Conservation (phyloP, 2,797 vertebrate genomes). For the Sebastes baramenuke region DNA sequence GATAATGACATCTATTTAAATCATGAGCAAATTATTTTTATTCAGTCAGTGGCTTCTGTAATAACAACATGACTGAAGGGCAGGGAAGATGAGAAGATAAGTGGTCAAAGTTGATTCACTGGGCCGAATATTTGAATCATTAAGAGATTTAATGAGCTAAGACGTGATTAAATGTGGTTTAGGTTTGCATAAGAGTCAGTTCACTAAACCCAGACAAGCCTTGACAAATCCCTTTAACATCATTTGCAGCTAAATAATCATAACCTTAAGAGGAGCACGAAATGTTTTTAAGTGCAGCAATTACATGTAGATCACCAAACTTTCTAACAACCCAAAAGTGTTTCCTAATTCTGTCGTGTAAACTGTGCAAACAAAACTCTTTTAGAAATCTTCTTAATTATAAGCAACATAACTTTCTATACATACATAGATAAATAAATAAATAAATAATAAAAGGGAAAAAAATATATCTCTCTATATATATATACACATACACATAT, state of each 20-base stretch:
- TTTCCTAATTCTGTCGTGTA: not conserved
- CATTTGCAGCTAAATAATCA: not conserved
- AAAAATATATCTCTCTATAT: accelerated
- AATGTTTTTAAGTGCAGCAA: not conserved
- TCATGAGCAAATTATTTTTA: slow-evolving; percentile 7
- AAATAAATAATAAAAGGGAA: no score
- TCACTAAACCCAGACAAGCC: slow-evolving; percentile 1
- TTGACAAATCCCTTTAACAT: slow-evolving; percentile 6
- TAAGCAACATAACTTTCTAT: not conserved
- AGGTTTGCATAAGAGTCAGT: slow-evolving; percentile 2
- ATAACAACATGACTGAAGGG: not conserved
- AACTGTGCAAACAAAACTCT: not conserved
- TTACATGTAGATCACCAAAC: not conserved
- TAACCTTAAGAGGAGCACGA: not conserved
- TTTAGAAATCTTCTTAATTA: not conserved
- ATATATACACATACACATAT: no score
- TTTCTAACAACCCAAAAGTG: not conserved
- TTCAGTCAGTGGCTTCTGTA: not conserved
- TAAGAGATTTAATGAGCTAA: slow-evolving; percentile 37
- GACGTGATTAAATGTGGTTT: slow-evolving; percentile 50
- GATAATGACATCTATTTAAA: slow-evolving; percentile 36
- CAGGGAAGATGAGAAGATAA: not conserved
- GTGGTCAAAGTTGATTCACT: slow-evolving; percentile 26
- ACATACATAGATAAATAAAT: no score
- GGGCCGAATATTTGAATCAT: slow-evolving; percentile 25